Percentiles rank a stretch among this genome's conserved stretches.
phyloP scores from a whole-genome alignment of 2,797 vertebrate species.

The Phrynocephalus vlangalii region DNA sequence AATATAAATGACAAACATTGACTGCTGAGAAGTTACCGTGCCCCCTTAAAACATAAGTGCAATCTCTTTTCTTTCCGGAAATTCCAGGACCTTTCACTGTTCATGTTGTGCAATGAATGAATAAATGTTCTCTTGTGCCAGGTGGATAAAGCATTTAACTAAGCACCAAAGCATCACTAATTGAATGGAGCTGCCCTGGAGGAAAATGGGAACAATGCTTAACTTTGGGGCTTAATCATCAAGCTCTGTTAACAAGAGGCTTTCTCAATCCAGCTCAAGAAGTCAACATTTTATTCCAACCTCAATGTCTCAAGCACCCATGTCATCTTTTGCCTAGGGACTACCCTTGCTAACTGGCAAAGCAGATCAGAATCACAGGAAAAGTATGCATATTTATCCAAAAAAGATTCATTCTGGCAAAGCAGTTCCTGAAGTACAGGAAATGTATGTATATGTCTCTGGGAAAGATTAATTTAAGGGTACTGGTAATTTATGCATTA shows the following conservation, averaged over 20 bases:
- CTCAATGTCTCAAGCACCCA: no score
- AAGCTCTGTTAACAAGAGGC: neutral
- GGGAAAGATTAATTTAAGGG: conserved; percentile 7
- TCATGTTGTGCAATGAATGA: neutral
- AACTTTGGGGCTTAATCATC: conserved; percentile 25
- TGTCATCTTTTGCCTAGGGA: no score
- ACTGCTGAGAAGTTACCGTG: conserved; percentile 45
- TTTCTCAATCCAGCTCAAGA: no score
- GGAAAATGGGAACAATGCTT: neutral
- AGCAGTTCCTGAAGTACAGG: neutral
- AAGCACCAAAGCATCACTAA: no score
- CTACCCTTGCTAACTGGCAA: no score
- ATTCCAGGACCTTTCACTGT: neutral
- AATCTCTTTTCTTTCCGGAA: conserved; percentile 28
- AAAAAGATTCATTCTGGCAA: neutral
- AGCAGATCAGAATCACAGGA: neutral
- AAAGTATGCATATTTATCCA: neutral
- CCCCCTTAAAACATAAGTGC: conserved; percentile 21
- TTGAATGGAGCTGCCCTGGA: no score
- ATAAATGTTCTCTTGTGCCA: neutral
- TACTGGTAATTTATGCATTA: accelerated
- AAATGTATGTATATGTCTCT: neutral
- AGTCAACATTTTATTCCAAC: no score
- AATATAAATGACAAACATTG: conserved; percentile 1
- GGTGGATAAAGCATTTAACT: neutral